Base-by-base conservation (phyloP, 2,113 vertebrate genomes). In the Rousettus leschenaultii region DNA sequence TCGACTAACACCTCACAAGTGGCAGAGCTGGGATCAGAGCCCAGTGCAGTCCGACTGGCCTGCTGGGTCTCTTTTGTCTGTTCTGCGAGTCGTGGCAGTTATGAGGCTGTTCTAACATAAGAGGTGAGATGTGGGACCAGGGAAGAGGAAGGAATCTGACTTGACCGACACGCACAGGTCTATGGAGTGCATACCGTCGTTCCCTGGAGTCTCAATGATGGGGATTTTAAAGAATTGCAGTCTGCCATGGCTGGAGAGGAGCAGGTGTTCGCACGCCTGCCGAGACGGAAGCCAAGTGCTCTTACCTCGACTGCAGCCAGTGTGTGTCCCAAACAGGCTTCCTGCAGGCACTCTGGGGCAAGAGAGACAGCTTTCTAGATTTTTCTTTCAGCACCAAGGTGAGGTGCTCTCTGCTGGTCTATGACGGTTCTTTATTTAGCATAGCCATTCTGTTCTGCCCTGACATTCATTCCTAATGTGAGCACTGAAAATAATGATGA, bases 91-190 rank as follows among this genome's bases (percentile, higher is more conserved):
- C 5, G 22, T 1, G 38, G 33, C 11, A 48, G 43, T 19, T 61
- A 40, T 21, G 22, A 53, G 43, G 30, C 30, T 24, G 6, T 7
- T 35, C 8, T 61, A 7, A 24, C 10, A 3, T 6, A 61, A 28
- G 6, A 51, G 7, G 1, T 26, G 15, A 35, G 28, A 43, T 33
- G 14, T 43, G 15, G 26, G 35, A 1, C 6, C 21, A 55, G 35
- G 55, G 4, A 40, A 22, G 38, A 77, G 59, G 10, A 7, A 26
- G 10, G 65, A 35, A 14, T 61, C 33, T n/a, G 53, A 33, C 43
- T 45, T 80, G 61, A 15, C 2, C 40, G 61, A 65, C 10, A 28
- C 0, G 0, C 3, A 5, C 1, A 21, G 6, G 33, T 33, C 51
- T 79, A 1, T 40, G 18, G 26, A 33, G 21, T 6, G 6, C 12